Evolutionary conservation across 2,113 vertebrate species (phyloP).

Genomic region (Actenoides hombroni): DNA sequence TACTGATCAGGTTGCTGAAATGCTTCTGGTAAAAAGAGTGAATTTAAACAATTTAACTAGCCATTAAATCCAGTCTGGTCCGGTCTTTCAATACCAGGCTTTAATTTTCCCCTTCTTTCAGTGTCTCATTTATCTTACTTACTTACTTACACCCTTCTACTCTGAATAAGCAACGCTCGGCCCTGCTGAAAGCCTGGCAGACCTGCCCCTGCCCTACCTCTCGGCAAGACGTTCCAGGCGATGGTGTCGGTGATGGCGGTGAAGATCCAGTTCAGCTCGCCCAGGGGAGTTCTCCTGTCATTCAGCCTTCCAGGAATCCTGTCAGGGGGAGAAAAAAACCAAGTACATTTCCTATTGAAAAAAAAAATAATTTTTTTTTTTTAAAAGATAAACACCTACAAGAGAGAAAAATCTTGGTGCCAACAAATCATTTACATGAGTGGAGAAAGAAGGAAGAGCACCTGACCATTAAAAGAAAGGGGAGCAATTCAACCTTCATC

Average conservation of each 20-base stretch:
- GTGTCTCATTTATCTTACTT: background rate
- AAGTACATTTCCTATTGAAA: background rate
- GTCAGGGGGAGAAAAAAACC: background rate
- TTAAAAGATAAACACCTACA: background rate
- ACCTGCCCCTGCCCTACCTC: conserved; percentile 77
- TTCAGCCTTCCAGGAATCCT: conserved; percentile 97
- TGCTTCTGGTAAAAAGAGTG: background rate
- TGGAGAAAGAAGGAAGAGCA: background rate
- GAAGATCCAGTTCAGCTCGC: conserved; percentile 99
- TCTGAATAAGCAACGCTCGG: background rate
- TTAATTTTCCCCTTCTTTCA: background rate
- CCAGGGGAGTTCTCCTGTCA: conserved; percentile 94
- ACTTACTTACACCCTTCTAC: background rate
- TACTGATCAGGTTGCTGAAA: background rate
- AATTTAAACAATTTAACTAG: background rate
- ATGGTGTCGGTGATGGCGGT: conserved; percentile 98
- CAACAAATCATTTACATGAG: background rate
- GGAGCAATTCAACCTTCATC: background rate
- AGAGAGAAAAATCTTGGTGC: background rate
- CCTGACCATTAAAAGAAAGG: background rate
- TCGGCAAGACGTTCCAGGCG: conserved; percentile 95
- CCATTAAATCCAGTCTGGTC: background rate
- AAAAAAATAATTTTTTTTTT: too few relatives aligned
- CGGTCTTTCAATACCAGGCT: background rate
- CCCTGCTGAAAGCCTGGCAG: background rate